Evolutionary conservation across 2,888 invertebrate species (phyloP), one percentile per base, ranked within the genome.

Genomic region (Tholera decimalis): DNA sequence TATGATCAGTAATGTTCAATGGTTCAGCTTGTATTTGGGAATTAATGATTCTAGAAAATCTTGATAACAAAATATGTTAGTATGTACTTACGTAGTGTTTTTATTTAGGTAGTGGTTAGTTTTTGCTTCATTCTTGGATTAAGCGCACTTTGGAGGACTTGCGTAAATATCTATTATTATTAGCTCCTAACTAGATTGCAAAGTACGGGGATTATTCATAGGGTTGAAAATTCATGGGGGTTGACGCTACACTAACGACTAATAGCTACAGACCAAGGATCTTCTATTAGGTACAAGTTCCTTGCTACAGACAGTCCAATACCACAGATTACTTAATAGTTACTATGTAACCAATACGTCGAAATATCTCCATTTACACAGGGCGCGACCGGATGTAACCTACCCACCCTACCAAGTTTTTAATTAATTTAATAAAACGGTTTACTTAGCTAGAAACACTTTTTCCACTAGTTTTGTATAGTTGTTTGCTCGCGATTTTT

Each of bases 391-490:
- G 11, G 15, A 22, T 26, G 37, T 28, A 41, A 39, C 71, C 37
- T 28, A 20, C 63, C 71, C 22, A 63, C 47, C n/a, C n/a, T n/a
- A n/a, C n/a, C n/a, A n/a, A n/a, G 49, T 70, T 62, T 55, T 54
- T 49, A 69, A 30, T 50, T 53, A 70, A 72, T 71, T 71, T 26
- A 65, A 56, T 66, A 22, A 54, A 39, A 47, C 26, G 18, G 26
- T 56, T 47, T 51, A 63, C 53, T 61, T 65, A 44, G 18, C 47
- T 41, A 26, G 18, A 9, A 24, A 41, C 20, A 33, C 28, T 24
- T 37, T 57, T 47, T 41, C 26, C 6, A 65, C 70, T 72, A 57
- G 56, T 37, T 43, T 43, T 15, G 1, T 26, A 47, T 26, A 22
- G 11, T 28, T n/a, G 22, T 57, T 50, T 39, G 33, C 24, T 54